Evolutionary conservation across 2,797 vertebrate species (phyloP).

Genomic region (Eidolon dupreanum): DNA sequence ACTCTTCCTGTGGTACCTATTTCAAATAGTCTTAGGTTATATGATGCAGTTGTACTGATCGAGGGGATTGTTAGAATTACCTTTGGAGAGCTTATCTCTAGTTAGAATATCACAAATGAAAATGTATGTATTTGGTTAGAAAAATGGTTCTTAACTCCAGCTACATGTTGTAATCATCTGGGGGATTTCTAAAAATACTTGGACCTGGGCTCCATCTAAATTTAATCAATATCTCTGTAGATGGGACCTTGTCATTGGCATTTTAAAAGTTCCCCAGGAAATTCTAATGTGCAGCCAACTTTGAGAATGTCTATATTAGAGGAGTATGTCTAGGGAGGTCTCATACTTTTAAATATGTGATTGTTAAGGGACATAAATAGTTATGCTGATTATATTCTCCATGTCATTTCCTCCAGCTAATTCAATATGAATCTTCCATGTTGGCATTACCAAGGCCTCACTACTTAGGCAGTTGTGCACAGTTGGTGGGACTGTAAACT

Average conservation of each 20-base stretch:
- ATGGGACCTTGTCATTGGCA: not conserved
- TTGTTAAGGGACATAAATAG: slow-evolving; percentile 25
- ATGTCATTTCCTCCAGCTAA: slow-evolving; percentile 67
- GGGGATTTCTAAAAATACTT: not conserved
- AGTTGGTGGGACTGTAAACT: not conserved
- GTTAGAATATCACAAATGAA: not conserved
- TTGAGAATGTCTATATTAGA: slow-evolving; percentile 48
- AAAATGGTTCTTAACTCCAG: not conserved
- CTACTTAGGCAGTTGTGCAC: slow-evolving; percentile 60
- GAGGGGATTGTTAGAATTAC: not conserved
- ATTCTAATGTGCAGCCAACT: not conserved
- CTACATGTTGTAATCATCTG: not conserved
- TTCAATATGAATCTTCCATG: slow-evolving; percentile 70
- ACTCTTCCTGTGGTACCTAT: not conserved
- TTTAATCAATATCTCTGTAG: slow-evolving; percentile 34
- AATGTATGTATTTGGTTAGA: slow-evolving; percentile 38
- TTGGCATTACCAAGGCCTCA: slow-evolving; percentile 63
- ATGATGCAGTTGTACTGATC: not conserved
- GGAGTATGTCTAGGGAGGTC: slow-evolving; percentile 64
- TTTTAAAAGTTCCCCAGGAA: not conserved
- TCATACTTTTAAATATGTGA: slow-evolving; percentile 66
- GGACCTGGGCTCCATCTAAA: not conserved
- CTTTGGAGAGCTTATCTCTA: not conserved
- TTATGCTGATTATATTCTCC: slow-evolving; percentile 55
- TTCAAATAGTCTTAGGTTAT: slow-evolving; percentile 27